Conservation (phyloP, 2,113 vertebrate genomes). For the Oceanites oceanicus region DNA sequence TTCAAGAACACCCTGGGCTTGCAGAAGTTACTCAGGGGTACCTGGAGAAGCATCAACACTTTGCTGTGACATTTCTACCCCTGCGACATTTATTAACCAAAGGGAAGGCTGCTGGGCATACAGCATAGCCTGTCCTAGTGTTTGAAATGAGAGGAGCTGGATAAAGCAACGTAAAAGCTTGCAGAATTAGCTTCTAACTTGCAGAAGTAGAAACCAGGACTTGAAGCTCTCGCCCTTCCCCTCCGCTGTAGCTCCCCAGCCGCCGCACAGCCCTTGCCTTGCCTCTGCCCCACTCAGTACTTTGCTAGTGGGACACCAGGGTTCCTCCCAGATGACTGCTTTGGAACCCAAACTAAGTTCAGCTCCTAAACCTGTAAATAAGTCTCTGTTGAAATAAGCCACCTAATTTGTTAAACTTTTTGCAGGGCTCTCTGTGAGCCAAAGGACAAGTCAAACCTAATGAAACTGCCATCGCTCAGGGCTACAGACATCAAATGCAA, state of each 20-base stretch:
- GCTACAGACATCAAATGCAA: not conserved
- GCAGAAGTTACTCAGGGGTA: not conserved
- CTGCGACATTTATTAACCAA: not conserved
- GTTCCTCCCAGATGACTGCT: not conserved
- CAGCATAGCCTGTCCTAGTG: not conserved
- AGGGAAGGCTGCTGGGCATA: not conserved
- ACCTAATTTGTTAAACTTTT: not conserved
- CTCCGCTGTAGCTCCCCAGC: not conserved
- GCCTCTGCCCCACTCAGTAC: not conserved
- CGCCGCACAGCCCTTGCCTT: not conserved
- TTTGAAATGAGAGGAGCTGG: not conserved
- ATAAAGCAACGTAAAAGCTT: not conserved
- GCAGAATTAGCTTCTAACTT: not conserved
- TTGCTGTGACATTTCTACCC: not conserved
- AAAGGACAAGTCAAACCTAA: not conserved
- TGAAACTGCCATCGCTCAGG: not conserved
- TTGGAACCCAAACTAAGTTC: not conserved
- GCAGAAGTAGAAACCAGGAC: not conserved
- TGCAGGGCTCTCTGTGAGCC: not conserved
- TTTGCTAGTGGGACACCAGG: not conserved
- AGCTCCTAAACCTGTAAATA: not conserved
- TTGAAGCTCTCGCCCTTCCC: not conserved
- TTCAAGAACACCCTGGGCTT: not conserved
- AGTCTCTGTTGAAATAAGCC: not conserved
- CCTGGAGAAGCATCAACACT: not conserved